phyloP scores from a whole-genome alignment of 53 echinoderm and acorn worm species.

The Patiria pectinifera region DNA sequence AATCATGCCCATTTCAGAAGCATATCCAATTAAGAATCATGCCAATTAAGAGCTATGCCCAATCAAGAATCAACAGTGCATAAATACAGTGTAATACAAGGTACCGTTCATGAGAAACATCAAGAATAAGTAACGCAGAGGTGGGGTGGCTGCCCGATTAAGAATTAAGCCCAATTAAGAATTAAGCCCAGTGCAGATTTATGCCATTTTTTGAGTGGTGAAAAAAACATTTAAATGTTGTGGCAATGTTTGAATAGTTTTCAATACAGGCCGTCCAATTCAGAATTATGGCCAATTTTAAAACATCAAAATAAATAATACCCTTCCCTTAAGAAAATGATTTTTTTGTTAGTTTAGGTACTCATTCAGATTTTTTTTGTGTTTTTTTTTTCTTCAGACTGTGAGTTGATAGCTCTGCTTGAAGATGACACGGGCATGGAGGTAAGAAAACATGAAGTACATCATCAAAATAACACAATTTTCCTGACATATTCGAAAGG shows the following conservation, averaged over 20 bases:
- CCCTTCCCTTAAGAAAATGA: not conserved
- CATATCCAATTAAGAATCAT: too few relatives aligned
- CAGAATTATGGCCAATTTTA: not conserved
- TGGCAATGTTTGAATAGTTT: too few relatives aligned
- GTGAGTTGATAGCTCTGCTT: slow-evolving; percentile 93
- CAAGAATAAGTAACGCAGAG: slow-evolving; percentile 98
- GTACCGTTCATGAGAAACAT: slow-evolving; percentile 97
- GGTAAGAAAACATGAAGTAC: slow-evolving; percentile 53
- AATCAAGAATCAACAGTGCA: too few relatives aligned
- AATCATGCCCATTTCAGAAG: too few relatives aligned
- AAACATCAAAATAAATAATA: not conserved
- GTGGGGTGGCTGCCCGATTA: slow-evolving; percentile 27
- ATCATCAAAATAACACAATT: not conserved
- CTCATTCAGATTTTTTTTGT: not conserved
- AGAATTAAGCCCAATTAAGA: not conserved
- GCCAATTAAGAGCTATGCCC: too few relatives aligned
- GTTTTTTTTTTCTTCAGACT: slow-evolving; percentile 69
- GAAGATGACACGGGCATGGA: slow-evolving; percentile 99
- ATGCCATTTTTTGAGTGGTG: too few relatives aligned
- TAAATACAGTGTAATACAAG: slow-evolving; percentile 25
- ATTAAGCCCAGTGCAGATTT: not conserved
- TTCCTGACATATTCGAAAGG: too few relatives aligned
- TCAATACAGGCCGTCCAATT: not conserved
- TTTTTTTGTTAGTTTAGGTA: not conserved
- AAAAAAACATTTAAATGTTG: too few relatives aligned